Evolutionary conservation across 1,140 invertebrate genomes (phyloP), one percentile per base, ranked within the genome.

Genomic region (Drosophila ercepeae): DNA sequence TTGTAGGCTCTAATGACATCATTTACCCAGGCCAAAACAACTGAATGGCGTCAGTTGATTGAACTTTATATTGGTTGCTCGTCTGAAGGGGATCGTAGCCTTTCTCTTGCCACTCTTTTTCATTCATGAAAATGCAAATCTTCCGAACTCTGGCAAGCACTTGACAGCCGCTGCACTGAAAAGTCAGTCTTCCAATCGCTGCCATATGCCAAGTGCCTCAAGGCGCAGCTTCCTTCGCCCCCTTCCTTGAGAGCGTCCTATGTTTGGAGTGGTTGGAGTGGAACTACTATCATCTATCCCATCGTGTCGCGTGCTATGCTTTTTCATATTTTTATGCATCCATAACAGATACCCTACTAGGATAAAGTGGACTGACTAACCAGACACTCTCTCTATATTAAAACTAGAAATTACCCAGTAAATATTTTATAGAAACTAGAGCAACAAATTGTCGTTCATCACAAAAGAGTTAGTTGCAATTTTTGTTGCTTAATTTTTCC

Each of bases 81-180:
- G 54, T 52, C 65, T 52, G 51, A 68, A 72, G 57, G 42, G 57
- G 36, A 19, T 6, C n/a, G 16, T 42, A 9, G 59, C 81, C 79
- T 84, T 84, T 84, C 79, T 86, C 81, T 42, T 18, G 48, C 57
- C 45, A 39, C 41, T 45, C 52, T 42, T 50, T 50, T 88, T 65
- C 81, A 86, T 86, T 86, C 81, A 86, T 86, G 63, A 81, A 86
- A 86, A 86, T 88, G 76, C 77, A 86, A 88, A 84, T 86, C 72
- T 16, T 44, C 68, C 58, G 16, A 72, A 25, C 60, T 42, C 52
- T 32, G 54, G 13, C 68, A 75, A 67, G 32, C 81, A 82, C 81
- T 86, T 86, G 81, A 86, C 81, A 88, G 82, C 29, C 25, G 5
- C 68, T 78, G 61, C 63, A 69, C 61, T 45, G 46, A 55, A 64